Conservation (phyloP, 2,797 vertebrate species). For the Hydrolagus colliei region DNA sequence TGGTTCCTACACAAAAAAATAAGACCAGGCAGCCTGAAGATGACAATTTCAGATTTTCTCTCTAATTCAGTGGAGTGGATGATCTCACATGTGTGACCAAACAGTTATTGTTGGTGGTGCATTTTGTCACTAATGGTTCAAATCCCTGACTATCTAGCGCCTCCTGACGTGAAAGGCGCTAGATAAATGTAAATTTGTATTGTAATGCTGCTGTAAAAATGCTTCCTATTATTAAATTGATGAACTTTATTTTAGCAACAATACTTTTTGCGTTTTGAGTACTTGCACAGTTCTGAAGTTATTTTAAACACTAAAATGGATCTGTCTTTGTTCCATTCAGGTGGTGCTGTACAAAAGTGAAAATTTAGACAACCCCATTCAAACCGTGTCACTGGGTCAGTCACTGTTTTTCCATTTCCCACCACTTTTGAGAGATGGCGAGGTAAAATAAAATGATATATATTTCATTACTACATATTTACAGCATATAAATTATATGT, state of each 20-base stretch:
- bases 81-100: too few relatives aligned
- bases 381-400: slow-evolving; percentile 84
- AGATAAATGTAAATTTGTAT: not conserved
- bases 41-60: not conserved
- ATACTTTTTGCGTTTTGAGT: too few relatives aligned
- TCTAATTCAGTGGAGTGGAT: too few relatives aligned
- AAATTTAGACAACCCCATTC: slow-evolving; percentile 89
- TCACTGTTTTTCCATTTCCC: slow-evolving; percentile 96
- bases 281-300: too few relatives aligned
- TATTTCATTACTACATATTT: not conserved
- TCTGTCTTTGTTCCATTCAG: slow-evolving; percentile 47
- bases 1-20: not conserved
- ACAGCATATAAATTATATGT: not conserved
- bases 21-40: not conserved
- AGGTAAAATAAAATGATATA: slow-evolving; percentile 59
- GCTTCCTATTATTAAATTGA: not conserved
- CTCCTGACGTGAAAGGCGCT: too few relatives aligned
- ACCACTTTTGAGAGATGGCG: slow-evolving; percentile 82
- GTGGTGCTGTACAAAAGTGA: slow-evolving; percentile 92
- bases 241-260: too few relatives aligned
- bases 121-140: too few relatives aligned
- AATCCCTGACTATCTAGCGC: too few relatives aligned
- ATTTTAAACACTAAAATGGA: not conserved
- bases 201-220: not conserved
- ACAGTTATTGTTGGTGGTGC: too few relatives aligned